phyloP scores from a whole-genome alignment of 2,888 invertebrate species.

The Blomia tropicalis region DNA sequence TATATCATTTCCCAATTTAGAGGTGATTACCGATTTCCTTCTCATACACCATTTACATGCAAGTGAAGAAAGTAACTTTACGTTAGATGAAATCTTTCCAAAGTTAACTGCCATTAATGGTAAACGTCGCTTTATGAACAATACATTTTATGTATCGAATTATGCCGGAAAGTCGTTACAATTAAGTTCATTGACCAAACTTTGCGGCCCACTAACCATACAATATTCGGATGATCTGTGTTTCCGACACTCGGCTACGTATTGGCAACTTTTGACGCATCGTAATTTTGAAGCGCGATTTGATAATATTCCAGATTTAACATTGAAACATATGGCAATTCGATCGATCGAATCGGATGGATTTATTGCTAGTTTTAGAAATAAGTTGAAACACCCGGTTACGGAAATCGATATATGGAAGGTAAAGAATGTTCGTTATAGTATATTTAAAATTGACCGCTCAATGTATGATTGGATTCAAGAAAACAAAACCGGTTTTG shows the following conservation, averaged over 20 bases:
- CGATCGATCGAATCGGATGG: background rate
- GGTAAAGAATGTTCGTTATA: background rate
- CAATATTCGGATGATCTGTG: background rate
- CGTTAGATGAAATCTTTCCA: slow-evolving; percentile 1
- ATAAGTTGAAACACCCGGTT: background rate
- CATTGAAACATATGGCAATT: background rate
- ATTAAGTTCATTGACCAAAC: background rate
- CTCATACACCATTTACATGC: background rate
- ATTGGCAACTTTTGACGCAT: background rate
- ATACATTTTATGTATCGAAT: background rate
- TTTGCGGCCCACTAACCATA: background rate
- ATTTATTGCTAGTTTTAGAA: background rate
- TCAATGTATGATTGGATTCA: background rate
- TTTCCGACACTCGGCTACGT: slow-evolving; percentile 7
- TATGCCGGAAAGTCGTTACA: background rate
- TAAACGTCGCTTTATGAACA: background rate
- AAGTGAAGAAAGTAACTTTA: too few species aligned
- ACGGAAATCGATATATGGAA: background rate
- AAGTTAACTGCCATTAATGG: background rate
- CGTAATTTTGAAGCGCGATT: background rate
- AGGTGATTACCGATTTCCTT: background rate
- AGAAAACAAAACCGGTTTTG: too few species aligned
- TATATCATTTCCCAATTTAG: slow-evolving; percentile 1
- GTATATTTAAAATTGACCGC: background rate
- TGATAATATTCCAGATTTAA: background rate